A percentile compares a stretch with the other conserved stretches of the same genome.
phyloP scores from a whole-genome alignment of 2,888 invertebrate species.

The Bellardia bayeri region DNA sequence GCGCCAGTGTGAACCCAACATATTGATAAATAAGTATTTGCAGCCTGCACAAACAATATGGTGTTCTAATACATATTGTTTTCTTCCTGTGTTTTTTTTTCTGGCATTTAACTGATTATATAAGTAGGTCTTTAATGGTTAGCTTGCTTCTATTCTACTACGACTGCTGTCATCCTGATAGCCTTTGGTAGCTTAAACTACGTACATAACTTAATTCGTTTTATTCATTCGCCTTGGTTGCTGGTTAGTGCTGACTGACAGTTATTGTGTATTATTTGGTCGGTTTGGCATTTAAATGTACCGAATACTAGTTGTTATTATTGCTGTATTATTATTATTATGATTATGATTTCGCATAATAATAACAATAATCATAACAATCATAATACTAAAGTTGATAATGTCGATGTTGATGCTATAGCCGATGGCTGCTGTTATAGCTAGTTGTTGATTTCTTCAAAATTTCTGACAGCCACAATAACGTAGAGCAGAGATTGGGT shows the following conservation, averaged over 20 bases:
- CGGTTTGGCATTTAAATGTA: conserved; percentile 54
- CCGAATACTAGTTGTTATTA: conserved; percentile 42
- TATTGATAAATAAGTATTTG: not conserved
- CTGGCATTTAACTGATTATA: not conserved
- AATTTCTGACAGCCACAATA: not conserved
- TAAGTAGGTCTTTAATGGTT: not conserved
- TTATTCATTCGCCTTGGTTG: not conserved
- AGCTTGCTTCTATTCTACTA: not conserved
- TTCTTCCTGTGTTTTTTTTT: conserved; percentile 20
- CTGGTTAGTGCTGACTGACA: not conserved
- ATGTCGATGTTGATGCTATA: not conserved
- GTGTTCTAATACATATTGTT: conserved; percentile 3
- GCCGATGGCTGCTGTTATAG: not conserved
- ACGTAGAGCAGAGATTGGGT: conserved; percentile 29
- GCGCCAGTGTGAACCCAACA: not conserved
- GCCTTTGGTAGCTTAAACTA: conserved; percentile 18
- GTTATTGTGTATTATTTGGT: conserved; percentile 48
- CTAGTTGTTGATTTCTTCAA: conserved; percentile 15
- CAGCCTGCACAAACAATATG: not conserved
- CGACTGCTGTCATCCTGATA: not conserved
- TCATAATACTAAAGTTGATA: conserved; percentile 50
- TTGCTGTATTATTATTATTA: conserved; percentile 56
- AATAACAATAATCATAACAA: conserved; percentile 62
- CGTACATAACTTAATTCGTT: not conserved
- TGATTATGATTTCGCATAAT: conserved; percentile 65